A percentile compares a stretch with the other conserved stretches of the same genome.
phyloP scores from a whole-genome alignment of 2,113 vertebrate genomes.

The Brevimyrus niger region DNA sequence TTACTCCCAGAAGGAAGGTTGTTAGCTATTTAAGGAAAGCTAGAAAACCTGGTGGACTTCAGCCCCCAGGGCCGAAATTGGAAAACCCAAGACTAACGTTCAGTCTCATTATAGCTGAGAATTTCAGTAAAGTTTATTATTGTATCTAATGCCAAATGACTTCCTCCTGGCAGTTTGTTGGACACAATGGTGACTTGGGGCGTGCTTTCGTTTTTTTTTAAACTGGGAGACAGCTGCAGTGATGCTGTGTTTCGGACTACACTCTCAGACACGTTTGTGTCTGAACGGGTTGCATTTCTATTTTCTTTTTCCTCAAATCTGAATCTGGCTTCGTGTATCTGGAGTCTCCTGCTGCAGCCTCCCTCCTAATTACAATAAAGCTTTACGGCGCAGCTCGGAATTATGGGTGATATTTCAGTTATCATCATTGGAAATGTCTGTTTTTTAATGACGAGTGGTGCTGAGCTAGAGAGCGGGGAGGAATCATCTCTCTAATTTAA shows the following conservation, averaged over 20 bases:
- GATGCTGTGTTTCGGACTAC: neutral
- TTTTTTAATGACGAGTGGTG: neutral
- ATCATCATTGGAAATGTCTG: neutral
- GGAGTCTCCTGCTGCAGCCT: neutral
- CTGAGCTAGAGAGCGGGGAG: neutral
- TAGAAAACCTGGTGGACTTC: neutral
- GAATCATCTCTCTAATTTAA: neutral
- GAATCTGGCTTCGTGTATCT: neutral
- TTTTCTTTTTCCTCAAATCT: neutral
- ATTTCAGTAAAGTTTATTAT: neutral
- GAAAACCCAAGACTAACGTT: constrained; percentile 5
- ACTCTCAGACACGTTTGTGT: neutral
- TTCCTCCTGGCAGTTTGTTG: neutral
- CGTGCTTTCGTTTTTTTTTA: neutral
- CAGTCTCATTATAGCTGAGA: neutral
- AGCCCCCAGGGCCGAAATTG: neutral
- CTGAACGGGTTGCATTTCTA: neutral
- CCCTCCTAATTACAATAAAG: neutral
- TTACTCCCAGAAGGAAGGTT: neutral
- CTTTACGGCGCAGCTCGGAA: neutral
- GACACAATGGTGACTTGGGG: neutral
- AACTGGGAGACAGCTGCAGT: neutral
- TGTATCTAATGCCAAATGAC: neutral
- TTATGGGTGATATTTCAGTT: neutral
- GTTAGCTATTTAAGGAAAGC: constrained; percentile 9